phyloP scores from a whole-genome alignment of 2,888 invertebrate genomes.

The Andrena chrysosceles region DNA sequence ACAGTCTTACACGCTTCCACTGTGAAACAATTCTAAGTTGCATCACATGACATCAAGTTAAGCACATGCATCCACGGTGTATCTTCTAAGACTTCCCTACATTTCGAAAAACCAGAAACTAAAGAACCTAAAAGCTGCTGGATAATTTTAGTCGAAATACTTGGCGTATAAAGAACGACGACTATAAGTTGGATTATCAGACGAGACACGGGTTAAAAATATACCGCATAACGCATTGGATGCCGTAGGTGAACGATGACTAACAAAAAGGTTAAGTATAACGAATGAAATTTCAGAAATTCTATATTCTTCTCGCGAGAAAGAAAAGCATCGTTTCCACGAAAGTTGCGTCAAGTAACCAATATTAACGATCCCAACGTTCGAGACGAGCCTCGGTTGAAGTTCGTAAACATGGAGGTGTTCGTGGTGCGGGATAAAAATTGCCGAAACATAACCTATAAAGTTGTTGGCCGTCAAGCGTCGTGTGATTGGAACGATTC shows the following conservation, averaged over 20 bases:
- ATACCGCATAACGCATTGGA: conserved; percentile 1
- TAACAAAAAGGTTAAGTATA: background rate
- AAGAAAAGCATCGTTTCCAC: background rate
- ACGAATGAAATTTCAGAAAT: background rate
- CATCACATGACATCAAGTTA: background rate
- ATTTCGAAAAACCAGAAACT: too few species aligned
- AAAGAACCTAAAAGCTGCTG: too few species aligned
- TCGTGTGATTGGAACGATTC: background rate
- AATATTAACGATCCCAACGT: background rate
- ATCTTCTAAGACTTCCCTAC: too few species aligned
- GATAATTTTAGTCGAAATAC: too few species aligned
- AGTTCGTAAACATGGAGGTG: conserved; percentile 54
- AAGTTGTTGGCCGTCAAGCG: conserved; percentile 7
- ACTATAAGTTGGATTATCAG: too few species aligned
- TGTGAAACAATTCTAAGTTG: background rate
- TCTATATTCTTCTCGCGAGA: background rate
- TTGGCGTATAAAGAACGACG: too few species aligned
- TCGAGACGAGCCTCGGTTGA: background rate
- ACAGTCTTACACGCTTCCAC: background rate
- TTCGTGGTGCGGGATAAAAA: conserved; percentile 17
- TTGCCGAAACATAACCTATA: conserved; percentile 49
- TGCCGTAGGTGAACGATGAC: background rate
- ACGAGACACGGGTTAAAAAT: conserved; percentile 20
- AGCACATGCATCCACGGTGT: background rate
- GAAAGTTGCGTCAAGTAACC: background rate